phyloP scores from a whole-genome alignment of 2,888 invertebrate genomes.

The Globia sparganii region DNA sequence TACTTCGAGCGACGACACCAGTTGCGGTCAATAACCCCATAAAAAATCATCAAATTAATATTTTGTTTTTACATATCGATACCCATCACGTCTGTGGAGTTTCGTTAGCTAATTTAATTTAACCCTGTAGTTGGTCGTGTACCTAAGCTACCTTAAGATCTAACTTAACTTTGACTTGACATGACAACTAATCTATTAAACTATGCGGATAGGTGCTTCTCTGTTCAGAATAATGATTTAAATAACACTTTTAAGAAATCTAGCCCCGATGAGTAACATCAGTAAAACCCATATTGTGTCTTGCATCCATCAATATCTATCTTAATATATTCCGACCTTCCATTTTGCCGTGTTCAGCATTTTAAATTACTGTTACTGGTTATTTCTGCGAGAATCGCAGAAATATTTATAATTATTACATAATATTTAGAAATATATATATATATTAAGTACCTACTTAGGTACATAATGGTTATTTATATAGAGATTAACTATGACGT shows the following conservation, averaged over 20 bases:
- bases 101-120: too few relatives aligned
- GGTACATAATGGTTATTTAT: too few relatives aligned
- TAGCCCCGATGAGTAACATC: constrained; percentile 30
- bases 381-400: constrained; percentile 1
- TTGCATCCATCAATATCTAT: constrained; percentile 40
- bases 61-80: too few relatives aligned
- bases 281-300: constrained; percentile 46
- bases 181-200: background rate
- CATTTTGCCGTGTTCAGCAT: constrained; percentile 33
- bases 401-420: too few relatives aligned
- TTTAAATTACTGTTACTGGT: constrained; percentile 25
- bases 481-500: background rate
- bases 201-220: background rate
- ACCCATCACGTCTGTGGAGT: too few relatives aligned
- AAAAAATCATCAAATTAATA: too few relatives aligned
- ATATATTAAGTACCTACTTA: too few relatives aligned
- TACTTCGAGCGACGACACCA: too few relatives aligned
- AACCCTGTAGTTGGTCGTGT: background rate
- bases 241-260: constrained; percentile 31
- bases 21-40: too few relatives aligned
- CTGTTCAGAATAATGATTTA: constrained; percentile 31
- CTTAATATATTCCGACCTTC: constrained; percentile 46
- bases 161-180: background rate
- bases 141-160: too few relatives aligned
- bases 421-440: too few relatives aligned